A percentile compares a stretch with the other conserved stretches of the same genome.
Evolutionary conservation across 30 jellyfish, hydroid and myxozoan species (phyloP).

Genomic region (Pseudorhiza aurosa): DNA sequence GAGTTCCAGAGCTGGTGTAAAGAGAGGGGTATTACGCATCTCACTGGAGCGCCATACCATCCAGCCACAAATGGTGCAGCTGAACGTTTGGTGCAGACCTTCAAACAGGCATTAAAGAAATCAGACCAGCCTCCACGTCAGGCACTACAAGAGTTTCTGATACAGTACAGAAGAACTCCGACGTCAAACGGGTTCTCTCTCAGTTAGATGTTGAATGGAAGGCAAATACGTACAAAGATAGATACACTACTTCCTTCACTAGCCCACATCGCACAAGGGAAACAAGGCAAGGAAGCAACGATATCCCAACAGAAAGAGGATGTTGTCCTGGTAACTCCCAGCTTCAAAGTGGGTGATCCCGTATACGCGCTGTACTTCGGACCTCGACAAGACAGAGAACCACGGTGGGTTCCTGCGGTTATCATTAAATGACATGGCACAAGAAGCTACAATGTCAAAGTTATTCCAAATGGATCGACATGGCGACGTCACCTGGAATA

Average conservation of each 20-base stretch:
- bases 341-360: constrained; percentile 14
- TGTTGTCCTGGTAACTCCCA: neutral
- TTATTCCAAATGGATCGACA: constrained; percentile 2
- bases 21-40: constrained; percentile 4
- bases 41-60: constrained; percentile 46
- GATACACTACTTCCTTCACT: constrained; percentile 1
- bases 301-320: constrained; percentile 2
- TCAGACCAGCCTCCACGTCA: constrained; percentile 1
- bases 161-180: constrained; percentile 36
- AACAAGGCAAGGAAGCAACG: neutral
- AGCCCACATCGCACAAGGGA: constrained; percentile 12
- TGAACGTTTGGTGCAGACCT: constrained; percentile 14
- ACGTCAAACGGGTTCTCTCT: constrained; percentile 4
- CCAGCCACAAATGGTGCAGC: constrained; percentile 16
- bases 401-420: constrained; percentile 56
- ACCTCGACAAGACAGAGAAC: constrained; percentile 26
- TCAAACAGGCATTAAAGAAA: neutral
- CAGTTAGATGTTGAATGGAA: constrained; percentile 4
- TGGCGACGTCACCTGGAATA: constrained; percentile 46
- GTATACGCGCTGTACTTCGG: constrained; percentile 40
- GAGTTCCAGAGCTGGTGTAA: constrained; percentile 25
- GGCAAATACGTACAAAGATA: constrained; percentile 15
- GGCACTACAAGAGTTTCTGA: constrained; percentile 31
- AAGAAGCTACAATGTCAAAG: neutral
- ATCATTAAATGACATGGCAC: constrained; percentile 7